These are phyloP conservation scores for Anas bahamensis DNA, from an alignment of 2,797 vertebrate genomes.

Conservation along the genomic window DNA sequence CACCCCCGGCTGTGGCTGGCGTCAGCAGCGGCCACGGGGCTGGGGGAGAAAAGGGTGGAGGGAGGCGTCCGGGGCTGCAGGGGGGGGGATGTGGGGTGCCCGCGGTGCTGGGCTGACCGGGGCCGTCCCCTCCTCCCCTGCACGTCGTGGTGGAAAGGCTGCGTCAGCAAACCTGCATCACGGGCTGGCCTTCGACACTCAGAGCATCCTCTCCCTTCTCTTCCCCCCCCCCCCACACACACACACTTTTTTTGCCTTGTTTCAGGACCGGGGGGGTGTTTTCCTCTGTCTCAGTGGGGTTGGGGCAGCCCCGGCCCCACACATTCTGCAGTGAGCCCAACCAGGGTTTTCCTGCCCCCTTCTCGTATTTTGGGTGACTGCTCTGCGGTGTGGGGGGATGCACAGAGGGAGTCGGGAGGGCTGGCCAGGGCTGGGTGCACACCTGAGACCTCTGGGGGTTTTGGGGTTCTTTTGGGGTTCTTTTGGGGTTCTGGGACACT, in stretches of 20 bases:
- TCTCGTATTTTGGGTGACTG: not conserved
- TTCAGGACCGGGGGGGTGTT: not conserved
- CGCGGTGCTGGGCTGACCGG: not conserved
- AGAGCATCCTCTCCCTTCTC: not conserved
- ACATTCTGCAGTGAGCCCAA: rapidly evolving
- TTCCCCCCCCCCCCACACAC: no score
- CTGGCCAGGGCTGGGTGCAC: rapidly evolving
- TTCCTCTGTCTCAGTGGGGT: not conserved
- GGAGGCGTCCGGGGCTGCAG: not conserved
- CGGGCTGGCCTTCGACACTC: not conserved
- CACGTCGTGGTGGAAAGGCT: not conserved
- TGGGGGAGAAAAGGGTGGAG: not conserved
- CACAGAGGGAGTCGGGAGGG: not conserved
- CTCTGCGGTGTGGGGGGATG: rapidly evolving
- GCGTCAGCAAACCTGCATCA: not conserved
- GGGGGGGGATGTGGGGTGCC: not conserved
- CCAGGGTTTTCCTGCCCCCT: not conserved
- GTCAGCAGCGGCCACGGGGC: not conserved
- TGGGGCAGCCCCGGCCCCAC: not conserved
- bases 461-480: no score
- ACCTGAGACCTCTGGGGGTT: no score
- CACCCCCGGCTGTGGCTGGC: not conserved
- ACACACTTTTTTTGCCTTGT: no score
- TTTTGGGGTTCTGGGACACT: no score
- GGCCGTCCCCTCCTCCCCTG: not conserved